These are phyloP conservation scores for Rhingia campestris DNA, from an alignment of 2,888 invertebrate species.

Conservation along the genomic window DNA sequence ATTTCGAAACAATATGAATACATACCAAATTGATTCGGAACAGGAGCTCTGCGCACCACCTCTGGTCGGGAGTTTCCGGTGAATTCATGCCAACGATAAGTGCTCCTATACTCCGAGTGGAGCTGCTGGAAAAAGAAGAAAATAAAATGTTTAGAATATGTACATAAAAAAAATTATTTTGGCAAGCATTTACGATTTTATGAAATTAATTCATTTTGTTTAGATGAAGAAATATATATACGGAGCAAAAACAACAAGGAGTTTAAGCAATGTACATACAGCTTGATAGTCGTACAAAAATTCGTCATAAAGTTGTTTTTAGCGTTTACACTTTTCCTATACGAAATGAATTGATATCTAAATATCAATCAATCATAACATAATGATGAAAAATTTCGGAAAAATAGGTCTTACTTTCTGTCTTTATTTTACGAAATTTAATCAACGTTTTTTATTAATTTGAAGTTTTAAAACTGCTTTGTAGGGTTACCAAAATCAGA, in stretches of 20 bases:
- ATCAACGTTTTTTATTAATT: too few relatives aligned
- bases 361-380: too few relatives aligned
- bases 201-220: not conserved
- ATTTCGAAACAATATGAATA: not conserved
- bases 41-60: constrained; percentile 87
- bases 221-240: not conserved
- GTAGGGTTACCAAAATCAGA: too few relatives aligned
- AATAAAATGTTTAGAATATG: not conserved
- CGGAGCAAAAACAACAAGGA: not conserved
- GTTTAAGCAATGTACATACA: not conserved
- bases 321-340: too few relatives aligned
- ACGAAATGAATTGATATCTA: too few relatives aligned
- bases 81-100: constrained; percentile 97
- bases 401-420: too few relatives aligned
- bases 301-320: too few relatives aligned
- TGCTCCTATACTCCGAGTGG: constrained; percentile 97
- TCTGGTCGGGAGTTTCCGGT: constrained; percentile 89
- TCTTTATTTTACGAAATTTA: too few relatives aligned
- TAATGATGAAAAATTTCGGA: too few relatives aligned
- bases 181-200: not conserved
- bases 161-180: not conserved
- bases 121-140: constrained; percentile 85
- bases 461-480: too few relatives aligned
- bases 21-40: constrained; percentile 83
- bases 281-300: not conserved